Base-by-base conservation (phyloP, 2,113 vertebrate species). In the Vicugna pacos region DNA sequence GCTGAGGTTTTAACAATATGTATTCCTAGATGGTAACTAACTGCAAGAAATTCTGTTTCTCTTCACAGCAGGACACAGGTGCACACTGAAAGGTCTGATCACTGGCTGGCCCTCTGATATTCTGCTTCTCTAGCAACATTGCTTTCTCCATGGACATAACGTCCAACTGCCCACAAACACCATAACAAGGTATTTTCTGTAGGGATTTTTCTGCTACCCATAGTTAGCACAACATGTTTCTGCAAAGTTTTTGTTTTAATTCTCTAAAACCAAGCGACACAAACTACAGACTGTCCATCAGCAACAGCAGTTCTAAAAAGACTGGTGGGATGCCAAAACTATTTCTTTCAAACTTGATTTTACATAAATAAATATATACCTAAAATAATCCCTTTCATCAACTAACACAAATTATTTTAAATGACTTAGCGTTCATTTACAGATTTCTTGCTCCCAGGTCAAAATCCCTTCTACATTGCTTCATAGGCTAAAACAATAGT, bases 291-390 rank as follows among this genome's bases (percentile, higher is more conserved):
- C 8, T 91, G 10, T 32, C 22, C 19, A 20, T 24, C 50, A 86
- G 24, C 19, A 20, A 20, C 50, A 86, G 24, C 64, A 81, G n/a
- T 93, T 83, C 69, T 94, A 85, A 50, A 50, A 28, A 95, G 32
- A 89, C 0, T 81, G 38, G 69, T 13, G 8, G 46, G 13, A 75
- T 80, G 22, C 58, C 35, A 79, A 58, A 80, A 82, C 26, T 62
- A 13, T n/a, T 93, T 80, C 26, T 90, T 88, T 82, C 79, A 62
- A 92, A 95, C 67, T 28, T 72, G 16, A 95, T 56, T 96, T 93
- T 67, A 83, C 16, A 80, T 83, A 64, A 58, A 73, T 62, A 73
- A 92, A 79, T 22, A 86, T 16, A 70, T n/a, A n/a, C 46, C 19
- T 96, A 72, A 60, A 80, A 65, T 67, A 62, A 60, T 32, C 19